phyloP scores from a whole-genome alignment of 2,888 invertebrate genomes.

The Agriopis aurantiaria region DNA sequence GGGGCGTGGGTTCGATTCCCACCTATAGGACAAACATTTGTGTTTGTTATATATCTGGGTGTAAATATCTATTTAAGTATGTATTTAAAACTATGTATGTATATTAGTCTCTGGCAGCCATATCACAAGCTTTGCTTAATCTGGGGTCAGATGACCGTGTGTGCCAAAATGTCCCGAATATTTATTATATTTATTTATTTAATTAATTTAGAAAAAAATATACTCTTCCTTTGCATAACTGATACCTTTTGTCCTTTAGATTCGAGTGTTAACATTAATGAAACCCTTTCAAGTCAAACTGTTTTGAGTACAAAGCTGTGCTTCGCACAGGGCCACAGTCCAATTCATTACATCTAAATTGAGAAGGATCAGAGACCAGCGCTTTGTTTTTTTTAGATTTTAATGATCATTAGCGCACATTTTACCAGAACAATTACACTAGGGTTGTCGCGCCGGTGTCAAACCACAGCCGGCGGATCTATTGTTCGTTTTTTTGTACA shows the following conservation, averaged over 20 bases:
- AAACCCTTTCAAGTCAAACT: slow-evolving; percentile 20
- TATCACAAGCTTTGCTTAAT: too few species aligned
- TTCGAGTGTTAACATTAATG: slow-evolving; percentile 14
- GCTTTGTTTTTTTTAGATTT: slow-evolving; percentile 37
- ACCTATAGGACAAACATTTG: too few species aligned
- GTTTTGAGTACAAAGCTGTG: slow-evolving; percentile 21
- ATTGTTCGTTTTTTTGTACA: slow-evolving; percentile 52
- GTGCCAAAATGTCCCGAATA: too few species aligned
- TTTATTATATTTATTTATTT: too few species aligned
- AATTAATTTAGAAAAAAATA: not conserved
- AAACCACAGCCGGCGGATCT: slow-evolving; percentile 47
- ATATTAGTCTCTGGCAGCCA: too few species aligned
- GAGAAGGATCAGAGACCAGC: slow-evolving; percentile 34
- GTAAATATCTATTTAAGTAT: too few species aligned
- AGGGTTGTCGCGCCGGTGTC: slow-evolving; percentile 34
- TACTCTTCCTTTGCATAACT: not conserved
- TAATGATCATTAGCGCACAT: slow-evolving; percentile 46
- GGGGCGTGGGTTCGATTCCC: too few species aligned
- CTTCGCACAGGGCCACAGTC: slow-evolving; percentile 16
- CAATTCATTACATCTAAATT: slow-evolving; percentile 38
- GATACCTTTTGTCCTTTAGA: slow-evolving; percentile 8
- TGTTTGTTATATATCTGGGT: too few species aligned
- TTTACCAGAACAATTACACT: slow-evolving; percentile 45
- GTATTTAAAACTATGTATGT: too few species aligned
- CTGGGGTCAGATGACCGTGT: too few species aligned